Evolutionary conservation across 2,113 vertebrate species (phyloP), one percentile per base, ranked within the genome.

Genomic region (Clarias macrocephalus): DNA sequence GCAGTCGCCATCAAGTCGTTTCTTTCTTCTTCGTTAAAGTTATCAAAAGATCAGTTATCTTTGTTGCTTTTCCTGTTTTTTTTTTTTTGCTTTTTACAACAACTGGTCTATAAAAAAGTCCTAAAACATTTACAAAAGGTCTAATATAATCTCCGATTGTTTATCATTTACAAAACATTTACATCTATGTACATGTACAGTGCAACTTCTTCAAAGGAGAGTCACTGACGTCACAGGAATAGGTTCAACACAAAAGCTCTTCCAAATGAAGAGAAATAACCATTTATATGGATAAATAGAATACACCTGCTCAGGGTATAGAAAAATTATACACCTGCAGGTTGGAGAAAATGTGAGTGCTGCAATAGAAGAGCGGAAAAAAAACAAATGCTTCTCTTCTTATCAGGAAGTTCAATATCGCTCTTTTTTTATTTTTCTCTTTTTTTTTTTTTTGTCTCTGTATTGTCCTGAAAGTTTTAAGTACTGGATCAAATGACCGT

Each of bases 201-300:
- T 89, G 91, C 91, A 87, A 91, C 89, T 93, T 93, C 93, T 92
- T 94, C 91, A 88, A 94, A 91, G 90, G 92, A 94, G 93, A 94
- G 94, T 90, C 93, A 93, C 94, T 91, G 92, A 92, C 91, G 88
- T 91, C 88, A 87, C 90, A 87, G 85, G 82, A 89, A 88, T 86
- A 80, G 19, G 90, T 89, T 93, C 85, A 92, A 93, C 89, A 94
- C 88, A 92, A 93, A 68, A 91, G 89, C 94, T 95, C 94, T 95
- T 95, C 95, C 86, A 94, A 95, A 95, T 89, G 94, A 95, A 95
- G 95, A 95, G 93, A 95, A 94, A 94, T 93, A 82, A 93, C 90
- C 93, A 95, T 94, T 92, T 91, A 93, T 91, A 91, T 93, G 93
- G 92, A 93, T 92, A 90, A 93, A 94, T 94, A 90, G 91, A 77